Percentiles rank a stretch among this genome's conserved stretches.
phyloP scores from a whole-genome alignment of 1,140 invertebrate species.

The Physella acuta region DNA sequence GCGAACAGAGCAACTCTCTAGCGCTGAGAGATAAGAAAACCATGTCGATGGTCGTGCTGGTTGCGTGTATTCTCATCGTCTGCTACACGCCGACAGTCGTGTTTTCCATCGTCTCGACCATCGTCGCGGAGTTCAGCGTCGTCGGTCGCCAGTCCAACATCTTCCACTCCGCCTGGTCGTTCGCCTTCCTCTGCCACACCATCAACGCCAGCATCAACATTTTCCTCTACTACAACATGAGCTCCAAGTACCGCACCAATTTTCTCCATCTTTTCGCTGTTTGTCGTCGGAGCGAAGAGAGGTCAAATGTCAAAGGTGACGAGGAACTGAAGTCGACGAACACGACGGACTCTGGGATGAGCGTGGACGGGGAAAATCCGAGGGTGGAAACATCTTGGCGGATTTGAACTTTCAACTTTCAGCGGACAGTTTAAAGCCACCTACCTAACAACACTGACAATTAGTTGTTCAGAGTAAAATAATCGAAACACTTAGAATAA shows the following conservation, averaged over 20 bases:
- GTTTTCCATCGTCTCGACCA: not conserved
- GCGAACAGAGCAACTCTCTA: not conserved
- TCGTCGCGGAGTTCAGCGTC: not conserved
- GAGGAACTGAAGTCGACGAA: too few species aligned
- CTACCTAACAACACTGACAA: too few species aligned
- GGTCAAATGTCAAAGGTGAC: too few species aligned
- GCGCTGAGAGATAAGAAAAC: not conserved
- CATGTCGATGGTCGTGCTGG: not conserved
- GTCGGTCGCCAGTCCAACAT: not conserved
- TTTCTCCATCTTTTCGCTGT: not conserved
- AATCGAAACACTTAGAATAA: too few species aligned
- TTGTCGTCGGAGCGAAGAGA: too few species aligned
- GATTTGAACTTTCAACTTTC: too few species aligned
- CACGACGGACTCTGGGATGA: too few species aligned
- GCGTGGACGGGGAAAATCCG: too few species aligned
- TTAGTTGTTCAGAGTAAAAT: too few species aligned
- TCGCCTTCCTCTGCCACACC: not conserved
- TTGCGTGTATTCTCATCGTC: not conserved
- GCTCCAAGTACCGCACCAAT: not conserved
- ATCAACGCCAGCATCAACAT: constrained; percentile 14
- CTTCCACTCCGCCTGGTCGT: not conserved
- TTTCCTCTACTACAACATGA: constrained; percentile 16
- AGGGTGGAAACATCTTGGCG: too few species aligned
- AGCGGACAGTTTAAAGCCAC: too few species aligned
- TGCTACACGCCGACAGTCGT: not conserved